phyloP scores from a whole-genome alignment of 2,113 vertebrate species.

The Patagioenas fasciata region DNA sequence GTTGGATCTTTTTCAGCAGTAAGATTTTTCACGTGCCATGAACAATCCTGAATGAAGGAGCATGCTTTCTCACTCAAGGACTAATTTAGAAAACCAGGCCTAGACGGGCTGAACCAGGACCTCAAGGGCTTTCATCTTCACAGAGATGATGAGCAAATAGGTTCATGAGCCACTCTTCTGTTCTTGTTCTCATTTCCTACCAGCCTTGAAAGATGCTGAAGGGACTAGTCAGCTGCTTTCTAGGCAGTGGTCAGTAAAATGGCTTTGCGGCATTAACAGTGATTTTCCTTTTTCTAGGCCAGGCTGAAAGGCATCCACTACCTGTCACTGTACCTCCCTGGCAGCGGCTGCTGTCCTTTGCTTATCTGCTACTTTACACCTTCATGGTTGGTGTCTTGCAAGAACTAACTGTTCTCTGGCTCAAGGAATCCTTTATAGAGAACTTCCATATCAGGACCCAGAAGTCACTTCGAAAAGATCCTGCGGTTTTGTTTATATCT shows the following conservation, averaged over 20 bases:
- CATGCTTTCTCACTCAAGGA: background rate
- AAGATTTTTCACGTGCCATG: background rate
- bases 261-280: background rate
- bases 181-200: background rate
- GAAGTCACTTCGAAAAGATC: background rate
- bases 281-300: background rate
- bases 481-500: background rate
- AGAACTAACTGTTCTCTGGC: background rate
- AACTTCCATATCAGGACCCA: background rate
- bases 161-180: background rate
- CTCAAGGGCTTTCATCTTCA: background rate
- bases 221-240: background rate
- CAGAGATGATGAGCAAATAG: accelerated
- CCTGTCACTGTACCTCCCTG: background rate
- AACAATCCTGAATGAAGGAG: background rate
- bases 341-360: background rate
- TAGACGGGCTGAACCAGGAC: background rate
- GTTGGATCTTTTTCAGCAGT: background rate
- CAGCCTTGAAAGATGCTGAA: background rate
- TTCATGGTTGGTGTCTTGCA: background rate
- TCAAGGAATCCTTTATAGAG: background rate
- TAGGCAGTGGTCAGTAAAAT: background rate
- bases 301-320: background rate
- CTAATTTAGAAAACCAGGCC: background rate
- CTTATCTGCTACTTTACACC: background rate